phyloP scores from a whole-genome alignment of 2,888 invertebrate genomes.

The Sclerodermus sp. region DNA sequence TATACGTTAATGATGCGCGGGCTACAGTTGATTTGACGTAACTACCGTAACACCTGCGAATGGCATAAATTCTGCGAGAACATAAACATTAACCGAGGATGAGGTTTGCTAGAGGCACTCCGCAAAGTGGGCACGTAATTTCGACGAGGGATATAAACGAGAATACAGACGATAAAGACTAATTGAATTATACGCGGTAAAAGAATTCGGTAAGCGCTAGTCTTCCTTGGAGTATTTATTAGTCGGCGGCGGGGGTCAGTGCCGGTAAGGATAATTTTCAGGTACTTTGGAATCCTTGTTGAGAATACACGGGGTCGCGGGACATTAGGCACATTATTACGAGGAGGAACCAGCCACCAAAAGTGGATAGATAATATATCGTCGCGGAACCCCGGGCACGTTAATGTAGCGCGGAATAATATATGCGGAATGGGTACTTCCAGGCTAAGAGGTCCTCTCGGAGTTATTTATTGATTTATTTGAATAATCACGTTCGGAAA shows the following conservation, averaged over 20 bases:
- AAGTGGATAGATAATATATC: conserved; percentile 38
- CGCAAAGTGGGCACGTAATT: too few relatives aligned
- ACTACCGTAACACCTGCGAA: conserved; percentile 16
- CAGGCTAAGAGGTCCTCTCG: conserved; percentile 17
- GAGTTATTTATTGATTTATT: conserved; percentile 46
- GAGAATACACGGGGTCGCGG: conserved; percentile 30
- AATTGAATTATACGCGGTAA: too few relatives aligned
- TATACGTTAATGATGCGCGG: conserved; percentile 20
- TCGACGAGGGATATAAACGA: too few relatives aligned
- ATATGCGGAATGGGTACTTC: conserved; percentile 32
- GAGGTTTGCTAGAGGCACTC: too few relatives aligned
- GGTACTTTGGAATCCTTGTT: too few relatives aligned
- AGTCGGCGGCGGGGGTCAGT: too few relatives aligned
- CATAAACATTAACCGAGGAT: background rate
- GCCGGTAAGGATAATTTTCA: too few relatives aligned
- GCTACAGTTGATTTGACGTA: conserved; percentile 16
- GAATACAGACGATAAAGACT: too few relatives aligned
- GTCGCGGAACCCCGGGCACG: conserved; percentile 26
- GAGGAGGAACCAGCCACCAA: conserved; percentile 29
- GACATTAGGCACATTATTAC: conserved; percentile 38
- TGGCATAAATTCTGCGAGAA: conserved; percentile 6
- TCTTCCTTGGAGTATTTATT: too few relatives aligned
- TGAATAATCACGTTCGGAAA: conserved; percentile 45
- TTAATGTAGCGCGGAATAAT: conserved; percentile 33
- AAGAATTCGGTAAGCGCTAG: too few relatives aligned